A percentile compares a stretch with the other conserved stretches of the same genome.
Conservation (phyloP, 2,888 invertebrate genomes). For the Philopedon plagiatum region DNA sequence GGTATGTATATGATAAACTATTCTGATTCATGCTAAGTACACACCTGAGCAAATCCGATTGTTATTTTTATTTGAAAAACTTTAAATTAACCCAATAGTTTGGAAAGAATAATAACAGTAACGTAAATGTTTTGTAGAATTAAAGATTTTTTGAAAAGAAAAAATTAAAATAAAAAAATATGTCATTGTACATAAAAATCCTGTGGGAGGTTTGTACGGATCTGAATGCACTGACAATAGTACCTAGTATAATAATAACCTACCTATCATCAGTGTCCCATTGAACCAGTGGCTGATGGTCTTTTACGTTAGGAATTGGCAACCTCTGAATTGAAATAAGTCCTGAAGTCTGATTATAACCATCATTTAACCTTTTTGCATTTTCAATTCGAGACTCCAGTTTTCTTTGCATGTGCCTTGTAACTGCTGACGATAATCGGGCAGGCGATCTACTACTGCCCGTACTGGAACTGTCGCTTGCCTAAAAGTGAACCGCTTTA, state of each 20-base stretch:
- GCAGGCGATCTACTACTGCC: constrained; percentile 65
- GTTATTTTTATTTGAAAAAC: too few relatives aligned
- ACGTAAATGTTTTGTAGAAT: too few relatives aligned
- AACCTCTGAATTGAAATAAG: constrained; percentile 71
- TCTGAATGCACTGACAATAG: too few relatives aligned
- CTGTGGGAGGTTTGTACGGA: too few relatives aligned
- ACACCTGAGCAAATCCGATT: too few relatives aligned
- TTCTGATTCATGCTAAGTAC: too few relatives aligned
- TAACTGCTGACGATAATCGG: constrained; percentile 58
- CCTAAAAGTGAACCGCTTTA: constrained; percentile 54
- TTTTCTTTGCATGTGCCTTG: constrained; percentile 65
- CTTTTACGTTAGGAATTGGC: constrained; percentile 69
- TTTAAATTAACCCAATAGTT: too few relatives aligned
- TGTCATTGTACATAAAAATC: too few relatives aligned
- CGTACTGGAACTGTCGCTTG: constrained; percentile 66
- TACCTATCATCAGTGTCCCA: constrained; percentile 74
- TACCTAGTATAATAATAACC: constrained; percentile 3
- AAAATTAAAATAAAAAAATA: too few relatives aligned
- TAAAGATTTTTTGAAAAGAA: too few relatives aligned
- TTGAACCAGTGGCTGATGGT: constrained; percentile 73
- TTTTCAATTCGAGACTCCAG: constrained; percentile 68
- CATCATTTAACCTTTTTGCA: constrained; percentile 68
- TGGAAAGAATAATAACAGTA: too few relatives aligned
- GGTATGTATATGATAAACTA: too few relatives aligned
- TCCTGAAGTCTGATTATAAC: constrained; percentile 66